phyloP scores from a whole-genome alignment of 2,888 invertebrate genomes.

The Mimas tiliae region DNA sequence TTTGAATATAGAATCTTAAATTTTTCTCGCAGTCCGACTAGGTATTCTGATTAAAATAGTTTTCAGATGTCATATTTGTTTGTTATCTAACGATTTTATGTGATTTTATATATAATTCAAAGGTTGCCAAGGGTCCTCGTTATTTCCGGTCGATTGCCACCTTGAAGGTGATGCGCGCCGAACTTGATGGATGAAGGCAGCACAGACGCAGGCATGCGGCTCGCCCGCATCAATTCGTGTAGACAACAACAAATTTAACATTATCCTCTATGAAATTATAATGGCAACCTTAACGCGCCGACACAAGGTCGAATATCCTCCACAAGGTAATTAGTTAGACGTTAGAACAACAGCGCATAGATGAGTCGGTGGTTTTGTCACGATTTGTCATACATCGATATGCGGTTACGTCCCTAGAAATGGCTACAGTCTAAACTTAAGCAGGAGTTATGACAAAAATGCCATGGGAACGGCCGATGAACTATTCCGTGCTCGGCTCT shows the following conservation, averaged over 20 bases:
- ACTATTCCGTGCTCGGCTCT: conserved; percentile 49
- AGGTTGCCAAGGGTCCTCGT: conserved; percentile 35
- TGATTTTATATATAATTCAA: conserved; percentile 31
- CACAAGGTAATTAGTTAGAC: conserved; percentile 2
- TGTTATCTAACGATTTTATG: conserved; percentile 26
- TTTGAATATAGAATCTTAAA: conserved; percentile 6
- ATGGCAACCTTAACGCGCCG: conserved; percentile 38
- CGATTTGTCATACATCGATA: conserved; percentile 81
- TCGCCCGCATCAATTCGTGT: conserved; percentile 69
- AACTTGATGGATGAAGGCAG: conserved; percentile 82
- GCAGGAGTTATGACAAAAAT: conserved; percentile 79
- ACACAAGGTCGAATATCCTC: conserved; percentile 47
- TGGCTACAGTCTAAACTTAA: conserved; percentile 56
- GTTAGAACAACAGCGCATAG: conserved; percentile 48
- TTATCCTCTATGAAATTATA: conserved; percentile 38
- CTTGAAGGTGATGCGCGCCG: conserved; percentile 77
- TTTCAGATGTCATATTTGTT: conserved; percentile 8
- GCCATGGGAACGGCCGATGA: conserved; percentile 71
- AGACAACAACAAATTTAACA: conserved; percentile 54
- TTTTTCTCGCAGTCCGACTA: not conserved
- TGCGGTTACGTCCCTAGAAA: conserved; percentile 68
- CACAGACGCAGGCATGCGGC: conserved; percentile 71
- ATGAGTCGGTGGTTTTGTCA: conserved; percentile 82
- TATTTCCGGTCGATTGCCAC: conserved; percentile 76
- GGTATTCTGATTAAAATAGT: not conserved